Evolutionary conservation across 2,113 vertebrate species (phyloP).

Genomic region (Coreoperca whiteheadi): DNA sequence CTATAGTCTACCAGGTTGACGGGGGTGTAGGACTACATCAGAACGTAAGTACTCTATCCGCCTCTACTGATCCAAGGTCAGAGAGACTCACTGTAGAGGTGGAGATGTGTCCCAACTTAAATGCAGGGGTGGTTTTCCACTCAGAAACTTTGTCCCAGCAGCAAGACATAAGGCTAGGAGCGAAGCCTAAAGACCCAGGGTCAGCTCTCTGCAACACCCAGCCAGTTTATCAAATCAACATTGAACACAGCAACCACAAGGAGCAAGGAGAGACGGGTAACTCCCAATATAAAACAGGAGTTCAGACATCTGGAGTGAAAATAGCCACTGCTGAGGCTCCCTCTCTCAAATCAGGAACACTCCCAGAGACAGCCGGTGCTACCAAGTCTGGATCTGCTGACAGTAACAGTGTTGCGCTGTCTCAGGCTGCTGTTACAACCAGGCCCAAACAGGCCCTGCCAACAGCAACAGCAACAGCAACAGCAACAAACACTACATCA

Average conservation of each 20-base stretch:
- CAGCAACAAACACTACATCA: conserved; percentile 58
- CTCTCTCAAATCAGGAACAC: conserved; percentile 54
- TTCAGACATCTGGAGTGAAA: conserved; percentile 39
- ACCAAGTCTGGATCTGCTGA: conserved; percentile 57
- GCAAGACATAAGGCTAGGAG: conserved; percentile 62
- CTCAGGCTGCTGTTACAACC: conserved; percentile 50
- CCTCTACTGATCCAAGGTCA: conserved; percentile 57
- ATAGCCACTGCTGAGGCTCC: conserved; percentile 52
- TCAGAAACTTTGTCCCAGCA: conserved; percentile 58
- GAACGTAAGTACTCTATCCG: conserved; percentile 5
- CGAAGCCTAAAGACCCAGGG: conserved; percentile 62
- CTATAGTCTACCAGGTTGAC: conserved; percentile 79
- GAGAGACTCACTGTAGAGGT: conserved; percentile 70
- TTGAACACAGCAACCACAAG: conserved; percentile 64
- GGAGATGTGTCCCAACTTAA: conserved; percentile 66
- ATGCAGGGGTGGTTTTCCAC: conserved; percentile 45
- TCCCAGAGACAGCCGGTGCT: conserved; percentile 44
- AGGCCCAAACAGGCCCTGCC: conserved; percentile 46
- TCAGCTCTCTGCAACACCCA: conserved; percentile 71
- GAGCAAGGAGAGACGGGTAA: conserved; percentile 41
- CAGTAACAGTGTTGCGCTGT: conserved; percentile 42
- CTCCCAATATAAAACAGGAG: conserved; percentile 18
- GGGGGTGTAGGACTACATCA: conserved; percentile 37
- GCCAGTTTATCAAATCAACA: conserved; percentile 83
- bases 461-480: conserved; percentile 53